Evolutionary conservation across 2,888 invertebrate species (phyloP).

Genomic region (Ceratothoa steindachneri): DNA sequence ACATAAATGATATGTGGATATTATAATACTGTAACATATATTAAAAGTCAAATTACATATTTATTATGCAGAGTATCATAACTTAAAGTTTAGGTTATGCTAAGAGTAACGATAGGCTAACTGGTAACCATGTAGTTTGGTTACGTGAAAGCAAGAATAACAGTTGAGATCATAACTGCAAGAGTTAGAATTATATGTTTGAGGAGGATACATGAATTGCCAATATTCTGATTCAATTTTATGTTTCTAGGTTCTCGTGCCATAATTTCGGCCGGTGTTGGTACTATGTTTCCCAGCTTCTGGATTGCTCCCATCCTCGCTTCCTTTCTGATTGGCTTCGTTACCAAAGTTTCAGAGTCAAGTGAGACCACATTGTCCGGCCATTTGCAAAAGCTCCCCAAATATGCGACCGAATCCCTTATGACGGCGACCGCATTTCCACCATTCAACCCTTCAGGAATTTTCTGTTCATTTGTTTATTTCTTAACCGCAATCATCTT

Average conservation of each 20-base stretch:
- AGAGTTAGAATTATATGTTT: too few species aligned
- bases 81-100: too few species aligned
- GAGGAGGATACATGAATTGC: too few species aligned
- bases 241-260: constrained; percentile 26
- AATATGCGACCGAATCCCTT: constrained; percentile 23
- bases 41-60: too few species aligned
- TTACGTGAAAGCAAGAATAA: too few species aligned
- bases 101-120: too few species aligned
- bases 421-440: constrained; percentile 28
- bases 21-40: not conserved
- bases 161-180: too few species aligned
- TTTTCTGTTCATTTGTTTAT: constrained; percentile 26
- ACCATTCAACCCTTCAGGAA: constrained; percentile 24
- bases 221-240: too few species aligned
- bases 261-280: constrained; percentile 23
- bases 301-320: constrained; percentile 25
- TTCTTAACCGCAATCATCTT: constrained; percentile 21
- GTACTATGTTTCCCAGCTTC: constrained; percentile 22
- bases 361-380: not conserved
- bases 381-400: constrained; percentile 16
- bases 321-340: constrained; percentile 23
- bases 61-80: too few species aligned
- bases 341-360: constrained; percentile 31
- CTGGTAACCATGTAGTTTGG: too few species aligned
- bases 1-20: constrained; percentile 8